Base-by-base conservation (phyloP, 2,888 invertebrate species). In the Troilus luridus region DNA sequence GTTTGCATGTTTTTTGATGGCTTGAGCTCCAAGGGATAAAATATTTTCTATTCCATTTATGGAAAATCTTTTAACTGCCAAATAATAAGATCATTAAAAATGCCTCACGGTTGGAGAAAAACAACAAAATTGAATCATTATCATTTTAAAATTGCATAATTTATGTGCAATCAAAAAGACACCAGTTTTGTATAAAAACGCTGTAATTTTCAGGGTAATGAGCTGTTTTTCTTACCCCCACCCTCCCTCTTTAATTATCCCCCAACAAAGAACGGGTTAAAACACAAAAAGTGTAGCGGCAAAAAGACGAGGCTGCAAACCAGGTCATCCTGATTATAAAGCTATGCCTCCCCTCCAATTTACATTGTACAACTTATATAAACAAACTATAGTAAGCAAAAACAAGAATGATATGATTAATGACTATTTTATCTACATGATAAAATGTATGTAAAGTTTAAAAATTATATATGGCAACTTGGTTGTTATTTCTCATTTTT, bases 61-160 rank as follows among this genome's bases (percentile, higher is more conserved):
- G 67, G 67, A 77, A 77, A 77, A 17, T 27, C 21, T 12, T 17
- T 17, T 41, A 77, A 77, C 41, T 41, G 41, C 72, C 7, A 77
- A 77, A 41, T 41, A 19, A 77, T 67, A 27, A 24, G 9, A 0
- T 77, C 72, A 41, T 77, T 77, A 77, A 41, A 41, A 41, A 77
- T 77, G 41, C 17, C 72, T 27, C 72, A 77, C 17, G 72, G 12
- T 77, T 0, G 41, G 6, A 77, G 72, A 77, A 77, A 41, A 77
- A 77, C 27, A 1, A 21, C 17, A 17, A 41, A 77, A 77, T 77
- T 41, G 72, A 77, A 77, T 77, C 72, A 77, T 67, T 24, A 67
- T 41, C 72, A 41, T 77, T 77, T 77, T 77, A 27, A 77, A 77
- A 77, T 77, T 77, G 72, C 72, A 77, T 77, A 77, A 77, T 77